Evolutionary conservation across 2,113 vertebrate species (phyloP).

Genomic region (Lamprologus speciosus): DNA sequence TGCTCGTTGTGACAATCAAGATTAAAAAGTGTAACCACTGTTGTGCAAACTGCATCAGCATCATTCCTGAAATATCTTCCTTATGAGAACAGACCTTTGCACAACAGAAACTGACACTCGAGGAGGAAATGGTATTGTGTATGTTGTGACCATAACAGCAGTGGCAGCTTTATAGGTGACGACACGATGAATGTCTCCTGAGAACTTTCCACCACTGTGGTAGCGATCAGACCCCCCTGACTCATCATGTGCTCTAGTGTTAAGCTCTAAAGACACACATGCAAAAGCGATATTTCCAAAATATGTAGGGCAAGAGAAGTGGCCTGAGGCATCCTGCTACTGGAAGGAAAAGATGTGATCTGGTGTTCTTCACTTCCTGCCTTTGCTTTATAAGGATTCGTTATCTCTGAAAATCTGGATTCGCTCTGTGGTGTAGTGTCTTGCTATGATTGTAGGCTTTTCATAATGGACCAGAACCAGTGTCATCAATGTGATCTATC

Average conservation of each 20-base stretch:
- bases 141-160: neutral
- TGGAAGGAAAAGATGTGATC: neutral
- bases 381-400: too few species aligned
- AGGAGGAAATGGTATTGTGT: rapidly evolving
- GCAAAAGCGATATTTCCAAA: neutral
- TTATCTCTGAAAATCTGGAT: neutral
- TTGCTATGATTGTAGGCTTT: neutral
- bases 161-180: neutral
- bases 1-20: neutral
- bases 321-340: neutral
- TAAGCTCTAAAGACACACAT: neutral
- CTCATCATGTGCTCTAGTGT: neutral
- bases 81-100: neutral
- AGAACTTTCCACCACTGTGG: neutral
- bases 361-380: neutral
- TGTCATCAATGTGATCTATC: neutral
- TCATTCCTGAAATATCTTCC: neutral
- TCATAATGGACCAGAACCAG: neutral
- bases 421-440: neutral
- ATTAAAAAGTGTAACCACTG: neutral
- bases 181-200: neutral
- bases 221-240: neutral
- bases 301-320: neutral
- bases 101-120: neutral
- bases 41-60: neutral